phyloP scores from a whole-genome alignment of 2,797 vertebrate genomes.

The Hoplostethus atlanticus region DNA sequence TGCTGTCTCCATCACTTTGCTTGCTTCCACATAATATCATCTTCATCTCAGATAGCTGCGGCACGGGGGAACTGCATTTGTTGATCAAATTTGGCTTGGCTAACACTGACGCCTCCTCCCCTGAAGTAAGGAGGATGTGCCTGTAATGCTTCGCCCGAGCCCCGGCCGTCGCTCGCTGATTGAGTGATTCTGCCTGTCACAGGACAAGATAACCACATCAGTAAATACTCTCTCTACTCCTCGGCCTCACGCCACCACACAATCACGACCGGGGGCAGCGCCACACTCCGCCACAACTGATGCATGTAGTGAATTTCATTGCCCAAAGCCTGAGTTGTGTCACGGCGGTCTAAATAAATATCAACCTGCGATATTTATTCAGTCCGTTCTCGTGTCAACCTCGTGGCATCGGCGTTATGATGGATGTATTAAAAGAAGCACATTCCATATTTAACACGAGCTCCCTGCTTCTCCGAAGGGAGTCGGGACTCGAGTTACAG shows the following conservation, averaged over 20 bases:
- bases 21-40: constrained; percentile 96
- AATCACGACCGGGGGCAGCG: constrained; percentile 78
- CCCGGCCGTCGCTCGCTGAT: constrained; percentile 81
- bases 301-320: constrained; percentile 84
- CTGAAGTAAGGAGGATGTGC: constrained; percentile 88
- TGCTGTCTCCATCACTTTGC: constrained; percentile 92
- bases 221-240: constrained; percentile 91
- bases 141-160: constrained; percentile 87
- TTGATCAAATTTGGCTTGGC: constrained; percentile 97
- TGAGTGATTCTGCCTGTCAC: constrained; percentile 98
- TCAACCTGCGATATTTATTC: constrained; percentile 19
- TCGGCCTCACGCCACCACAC: constrained; percentile 82
- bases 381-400: constrained; percentile 19
- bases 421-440: constrained; percentile 25
- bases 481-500: constrained; percentile 62
- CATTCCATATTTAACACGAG: constrained; percentile 44
- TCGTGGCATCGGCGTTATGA: constrained; percentile 18
- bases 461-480: constrained; percentile 46
- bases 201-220: constrained; percentile 97
- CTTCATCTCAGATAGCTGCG: constrained; percentile 95
- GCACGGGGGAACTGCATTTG: constrained; percentile 93
- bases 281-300: constrained; percentile 65
- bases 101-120: constrained; percentile 90
- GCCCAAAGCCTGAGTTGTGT: constrained; percentile 19
- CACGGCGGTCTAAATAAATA: constrained; percentile 2